phyloP scores from a whole-genome alignment of 2,113 vertebrate species.

The Eretmodus cyanostictus region DNA sequence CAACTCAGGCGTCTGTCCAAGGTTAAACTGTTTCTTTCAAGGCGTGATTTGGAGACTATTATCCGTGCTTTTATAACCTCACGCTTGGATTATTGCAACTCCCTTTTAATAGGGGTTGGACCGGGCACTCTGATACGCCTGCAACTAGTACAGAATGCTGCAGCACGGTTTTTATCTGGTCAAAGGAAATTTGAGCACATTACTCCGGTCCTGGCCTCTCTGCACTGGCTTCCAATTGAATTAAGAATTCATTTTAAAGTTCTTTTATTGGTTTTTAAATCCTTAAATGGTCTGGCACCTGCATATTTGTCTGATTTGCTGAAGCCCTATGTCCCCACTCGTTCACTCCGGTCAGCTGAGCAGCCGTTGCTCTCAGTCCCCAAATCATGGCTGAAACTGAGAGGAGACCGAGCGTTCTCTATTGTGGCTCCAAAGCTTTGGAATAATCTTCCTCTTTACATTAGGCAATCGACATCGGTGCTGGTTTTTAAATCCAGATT shows the following conservation, averaged over 20 bases:
- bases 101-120: too few species aligned
- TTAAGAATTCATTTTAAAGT: rapidly evolving
- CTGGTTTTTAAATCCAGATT: not conserved
- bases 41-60: rapidly evolving
- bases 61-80: rapidly evolving
- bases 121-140: not conserved
- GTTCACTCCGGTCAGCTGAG: not conserved
- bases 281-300: not conserved
- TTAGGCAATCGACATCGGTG: not conserved
- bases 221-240: not conserved
- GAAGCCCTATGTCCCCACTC: not conserved
- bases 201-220: too few species aligned
- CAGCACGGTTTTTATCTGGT: too few species aligned
- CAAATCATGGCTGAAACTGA: not conserved
- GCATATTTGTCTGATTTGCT: not conserved
- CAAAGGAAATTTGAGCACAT: too few species aligned
- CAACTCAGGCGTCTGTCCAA: not conserved
- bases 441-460: not conserved
- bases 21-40: rapidly evolving
- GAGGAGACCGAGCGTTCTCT: not conserved
- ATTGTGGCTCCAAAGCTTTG: not conserved
- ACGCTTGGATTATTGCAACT: too few species aligned
- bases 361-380: not conserved
- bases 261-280: not conserved
- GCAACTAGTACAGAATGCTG: too few species aligned